Base-by-base conservation (phyloP, 2,113 vertebrate species). In the Formicarius rufipectus region DNA sequence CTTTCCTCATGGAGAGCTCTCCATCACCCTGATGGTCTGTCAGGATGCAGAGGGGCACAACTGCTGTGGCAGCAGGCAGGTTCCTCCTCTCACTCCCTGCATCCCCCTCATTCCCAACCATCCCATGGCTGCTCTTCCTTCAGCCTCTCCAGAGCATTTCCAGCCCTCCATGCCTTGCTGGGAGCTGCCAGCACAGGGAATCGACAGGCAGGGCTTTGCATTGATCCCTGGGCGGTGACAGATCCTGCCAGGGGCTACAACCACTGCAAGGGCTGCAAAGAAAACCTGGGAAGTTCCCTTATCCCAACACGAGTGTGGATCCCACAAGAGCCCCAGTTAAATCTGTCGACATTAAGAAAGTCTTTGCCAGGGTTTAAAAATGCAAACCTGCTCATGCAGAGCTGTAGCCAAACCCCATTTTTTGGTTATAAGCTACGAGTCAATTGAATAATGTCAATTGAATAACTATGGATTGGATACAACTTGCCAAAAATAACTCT, bases 391-490 rank as follows among this genome's bases (percentile, higher is more conserved):
- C 75, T 81, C 64, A 31, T 49, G 82, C 83, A 71, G 60, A 75
- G 79, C 69, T 52, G 71, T 58, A 85, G 83, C 67, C 82, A 97
- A 97, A 76, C 9, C 30, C 18, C 35, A 17, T 17, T 52, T 68
- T 73, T 67, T 89, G 20, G 60, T 68, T 91, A 71, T 84, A 90
- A 96, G 55, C 81, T 71, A 68, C 6, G 42, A 88, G 45, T 95
- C 73, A 42, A 72, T 95, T 94, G 94, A n/a, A 78, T 96, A 53
- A 89, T 95, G 91, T 96, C 95, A 97, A n/a, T n/a, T n/a, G n/a
- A n/a, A n/a, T n/a, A 74, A 19, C 63, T 93, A 79, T 66, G 94
- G 96, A 97, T 93, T 93, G 66, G 90, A 73, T 88, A 58, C 4
- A 27, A 92, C 86, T 93, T 94, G 89, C 95, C 95, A 96, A 84